Evolutionary conservation across 2,797 vertebrate genomes (phyloP), one percentile per base, ranked within the genome.

Genomic region (Sebastes minor): DNA sequence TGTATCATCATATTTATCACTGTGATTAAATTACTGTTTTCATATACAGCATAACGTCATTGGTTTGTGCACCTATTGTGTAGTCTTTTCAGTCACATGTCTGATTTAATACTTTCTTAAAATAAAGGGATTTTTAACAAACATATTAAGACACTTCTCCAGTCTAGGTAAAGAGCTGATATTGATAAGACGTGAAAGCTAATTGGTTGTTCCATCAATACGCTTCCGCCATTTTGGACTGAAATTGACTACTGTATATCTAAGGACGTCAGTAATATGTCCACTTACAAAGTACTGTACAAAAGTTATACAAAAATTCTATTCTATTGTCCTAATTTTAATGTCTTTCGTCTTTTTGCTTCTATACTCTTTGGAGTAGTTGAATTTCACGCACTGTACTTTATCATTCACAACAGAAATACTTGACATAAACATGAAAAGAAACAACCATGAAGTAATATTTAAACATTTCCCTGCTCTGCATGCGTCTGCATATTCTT

Each of bases 21-120:
- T 18, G 20, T 49, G 61, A 65, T 69, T 72, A 68, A 86, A 88
- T 82, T 4, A 81, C 33, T 81, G 68, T 73, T 86, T 78, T 74
- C 22, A 68, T 62, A 72, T 3, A 9, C 52, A 33, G n/a, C 7
- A 23, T 16, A 9, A 25, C 23, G 14, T 53, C 46, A 64, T 4
- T 5, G 28, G 27, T 46, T 35, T 22, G 10, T 55, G 53, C 22
- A 71, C 52, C 20, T 66, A 8, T 20, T 52, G 13, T 23, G 28
- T 1, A 12, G 1, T 23, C 13, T 33, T 65, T 57, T 5, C 10
- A 28, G 23, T 46, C 18, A 18, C 8, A 23, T n/a, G 32, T 69
- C 65, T n/a, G 11, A 32, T 67, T 64, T 65, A 25, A 25, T 16
- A 14, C 7, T 42, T 18, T 9, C 4, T 1, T 4, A 20, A 68